Evolutionary conservation across 2,888 invertebrate genomes (phyloP).

Genomic region (Hypsopygia costalis): DNA sequence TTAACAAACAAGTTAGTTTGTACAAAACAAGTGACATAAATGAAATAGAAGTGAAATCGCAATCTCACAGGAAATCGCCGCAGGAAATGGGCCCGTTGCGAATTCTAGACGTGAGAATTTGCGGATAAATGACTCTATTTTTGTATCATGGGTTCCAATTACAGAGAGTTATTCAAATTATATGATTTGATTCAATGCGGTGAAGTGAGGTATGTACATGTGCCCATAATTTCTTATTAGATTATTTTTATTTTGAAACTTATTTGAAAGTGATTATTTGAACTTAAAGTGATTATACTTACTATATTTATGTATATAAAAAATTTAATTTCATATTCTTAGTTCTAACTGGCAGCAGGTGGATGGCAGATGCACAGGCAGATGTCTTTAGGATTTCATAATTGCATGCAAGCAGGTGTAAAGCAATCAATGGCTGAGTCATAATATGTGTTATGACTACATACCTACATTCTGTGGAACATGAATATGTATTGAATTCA

Average conservation of each 20-base stretch:
- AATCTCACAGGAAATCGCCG: conserved; percentile 47
- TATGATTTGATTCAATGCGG: conserved; percentile 84
- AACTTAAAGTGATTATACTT: too few relatives aligned
- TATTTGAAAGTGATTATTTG: too few relatives aligned
- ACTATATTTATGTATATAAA: too few relatives aligned
- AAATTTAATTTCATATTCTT: too few relatives aligned
- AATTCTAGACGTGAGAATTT: conserved; percentile 46
- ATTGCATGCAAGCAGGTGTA: not conserved
- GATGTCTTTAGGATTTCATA: not conserved
- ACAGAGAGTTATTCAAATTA: conserved; percentile 72
- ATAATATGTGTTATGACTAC: too few relatives aligned
- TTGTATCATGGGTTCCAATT: conserved; percentile 57
- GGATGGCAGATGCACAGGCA: too few relatives aligned
- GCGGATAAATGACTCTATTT: conserved; percentile 31
- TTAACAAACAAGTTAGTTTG: too few relatives aligned
- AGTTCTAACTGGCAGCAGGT: too few relatives aligned
- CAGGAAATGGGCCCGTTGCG: conserved; percentile 64
- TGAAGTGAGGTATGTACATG: conserved; percentile 72
- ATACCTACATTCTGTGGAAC: too few relatives aligned
- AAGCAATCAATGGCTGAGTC: not conserved
- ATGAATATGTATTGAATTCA: too few relatives aligned
- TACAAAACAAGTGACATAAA: not conserved
- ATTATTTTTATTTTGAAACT: too few relatives aligned
- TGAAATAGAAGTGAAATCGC: conserved; percentile 18
- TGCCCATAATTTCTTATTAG: too few relatives aligned